Conservation (phyloP, 2,113 vertebrate species). For the Rhinogobius similis region DNA sequence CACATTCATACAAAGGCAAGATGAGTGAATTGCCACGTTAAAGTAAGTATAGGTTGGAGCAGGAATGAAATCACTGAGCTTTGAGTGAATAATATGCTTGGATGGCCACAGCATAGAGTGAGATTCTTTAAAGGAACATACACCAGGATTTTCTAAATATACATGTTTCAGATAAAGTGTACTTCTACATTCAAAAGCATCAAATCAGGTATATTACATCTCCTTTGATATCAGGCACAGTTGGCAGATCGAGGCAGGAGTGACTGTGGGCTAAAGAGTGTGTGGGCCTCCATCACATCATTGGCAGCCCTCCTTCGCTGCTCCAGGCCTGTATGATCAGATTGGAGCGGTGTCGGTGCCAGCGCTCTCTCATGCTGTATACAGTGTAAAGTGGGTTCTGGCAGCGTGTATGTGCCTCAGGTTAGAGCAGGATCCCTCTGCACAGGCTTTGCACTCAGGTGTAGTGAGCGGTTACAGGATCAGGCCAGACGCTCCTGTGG, state of each 20-base stretch:
- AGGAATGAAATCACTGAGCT: no score
- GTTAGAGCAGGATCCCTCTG: not conserved
- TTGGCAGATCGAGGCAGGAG: not conserved
- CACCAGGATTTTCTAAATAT: not conserved
- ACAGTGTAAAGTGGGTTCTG: conserved; percentile 44
- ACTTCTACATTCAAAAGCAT: not conserved
- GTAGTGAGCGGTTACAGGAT: not conserved
- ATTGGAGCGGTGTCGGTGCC: conserved; percentile 11
- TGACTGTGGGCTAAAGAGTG: not conserved
- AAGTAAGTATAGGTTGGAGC: no score
- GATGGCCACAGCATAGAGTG: not conserved
- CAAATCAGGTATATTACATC: not conserved
- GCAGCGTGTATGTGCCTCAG: conserved; percentile 31
- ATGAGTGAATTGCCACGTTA: no score
- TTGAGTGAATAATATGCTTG: not conserved
- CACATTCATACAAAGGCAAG: no score
- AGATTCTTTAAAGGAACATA: not conserved
- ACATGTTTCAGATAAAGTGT: not conserved
- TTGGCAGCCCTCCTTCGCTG: conserved; percentile 23
- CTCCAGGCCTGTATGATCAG: conserved; percentile 19
- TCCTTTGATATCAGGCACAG: not conserved
- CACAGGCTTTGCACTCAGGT: conserved; percentile 25
- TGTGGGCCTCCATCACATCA: conserved; percentile 16
- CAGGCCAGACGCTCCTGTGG: not conserved
- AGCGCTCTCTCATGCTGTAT: conserved; percentile 34